These are phyloP conservation scores for Rhinophrynus dorsalis DNA, from an alignment of 2,797 vertebrate genomes.

Conservation along the genomic window DNA sequence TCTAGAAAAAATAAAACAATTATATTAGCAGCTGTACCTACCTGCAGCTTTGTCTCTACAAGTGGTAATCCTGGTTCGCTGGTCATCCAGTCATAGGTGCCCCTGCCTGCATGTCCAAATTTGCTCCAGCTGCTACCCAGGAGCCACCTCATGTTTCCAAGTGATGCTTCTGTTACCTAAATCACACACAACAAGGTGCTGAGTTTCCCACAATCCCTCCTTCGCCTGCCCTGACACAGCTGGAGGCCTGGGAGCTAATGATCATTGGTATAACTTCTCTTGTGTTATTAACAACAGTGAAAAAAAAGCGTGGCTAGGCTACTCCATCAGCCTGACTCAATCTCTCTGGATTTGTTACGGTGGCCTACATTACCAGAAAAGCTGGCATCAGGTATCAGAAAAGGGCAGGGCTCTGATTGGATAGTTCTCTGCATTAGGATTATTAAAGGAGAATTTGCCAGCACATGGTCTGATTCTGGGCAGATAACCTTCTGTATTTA, in stretches of 20 bases:
- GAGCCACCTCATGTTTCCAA: conserved; percentile 73
- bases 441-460: conserved; percentile 61
- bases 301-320: conserved; percentile 51
- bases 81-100: conserved; percentile 82
- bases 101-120: conserved; percentile 83
- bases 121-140: conserved; percentile 82
- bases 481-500: conserved; percentile 59
- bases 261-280: conserved; percentile 52
- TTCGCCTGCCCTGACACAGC: conserved; percentile 54
- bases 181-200: conserved; percentile 6
- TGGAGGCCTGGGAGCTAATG: conserved; percentile 54
- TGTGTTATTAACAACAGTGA: conserved; percentile 24
- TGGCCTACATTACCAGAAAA: conserved; percentile 66
- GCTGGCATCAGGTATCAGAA: conserved; percentile 65
- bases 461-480: conserved; percentile 52
- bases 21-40: conserved; percentile 66
- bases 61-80: conserved; percentile 72
- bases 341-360: conserved; percentile 66
- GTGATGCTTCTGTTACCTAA: conserved; percentile 29
- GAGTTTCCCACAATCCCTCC: conserved; percentile 46
- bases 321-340: conserved; percentile 57
- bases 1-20: too few relatives aligned
- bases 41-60: conserved; percentile 75
- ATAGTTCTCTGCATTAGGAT: conserved; percentile 60
- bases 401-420: conserved; percentile 58